Evolutionary conservation across 1,140 invertebrate genomes (phyloP), one percentile per base, ranked within the genome.

Genomic region (Cydia fagiglandana): DNA sequence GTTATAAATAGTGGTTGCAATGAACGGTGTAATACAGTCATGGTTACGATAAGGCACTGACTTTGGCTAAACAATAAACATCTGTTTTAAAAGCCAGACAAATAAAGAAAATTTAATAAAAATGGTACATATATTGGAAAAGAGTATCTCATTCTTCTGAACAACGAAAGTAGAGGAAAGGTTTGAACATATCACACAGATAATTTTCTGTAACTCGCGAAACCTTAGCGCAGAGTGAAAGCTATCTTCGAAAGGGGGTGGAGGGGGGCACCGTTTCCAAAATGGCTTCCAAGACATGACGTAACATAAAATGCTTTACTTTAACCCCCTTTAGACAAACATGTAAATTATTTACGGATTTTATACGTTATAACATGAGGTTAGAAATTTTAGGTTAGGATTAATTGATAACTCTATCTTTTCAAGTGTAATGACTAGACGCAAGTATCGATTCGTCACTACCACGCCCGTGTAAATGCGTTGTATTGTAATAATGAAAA

Each of bases 211-310:
- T 61, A 24, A 24, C 6, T 61, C 15, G 10, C 24, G 56, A 24
- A 17, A 61, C 56, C 56, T 61, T 3, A 24, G 56, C 56, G 56
- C 56, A 61, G 56, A 70, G 30, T 38, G 66, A 70, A 70, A 70
- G 66, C n/a, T 38, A 70, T 70, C 66, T 68, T 68, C n/a, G 30
- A 68, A 38, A 24, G 56, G 56, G 56, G 20, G 56, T n/a, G 56
- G 20, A 24, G 20, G 56, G 56, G 56, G 56, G 20, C 10, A n/a
- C 9, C 66, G 34, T 70, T 70, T 70, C 34, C 66, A 70, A 70
- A 70, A 70, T 70, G 66, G 66, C 66, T 17, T 17, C 66, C 66
- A 10, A 30, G 64, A 30, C 17, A 24, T 70, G 66, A 70, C n/a
- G 66, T 70, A 70, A 70, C 66, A 15, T 17, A 41, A 68, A 38